A percentile compares a stretch with the other conserved stretches of the same genome.
Conservation (phyloP, 2,797 vertebrate genomes). For the Gymnoscopelus braueri region DNA sequence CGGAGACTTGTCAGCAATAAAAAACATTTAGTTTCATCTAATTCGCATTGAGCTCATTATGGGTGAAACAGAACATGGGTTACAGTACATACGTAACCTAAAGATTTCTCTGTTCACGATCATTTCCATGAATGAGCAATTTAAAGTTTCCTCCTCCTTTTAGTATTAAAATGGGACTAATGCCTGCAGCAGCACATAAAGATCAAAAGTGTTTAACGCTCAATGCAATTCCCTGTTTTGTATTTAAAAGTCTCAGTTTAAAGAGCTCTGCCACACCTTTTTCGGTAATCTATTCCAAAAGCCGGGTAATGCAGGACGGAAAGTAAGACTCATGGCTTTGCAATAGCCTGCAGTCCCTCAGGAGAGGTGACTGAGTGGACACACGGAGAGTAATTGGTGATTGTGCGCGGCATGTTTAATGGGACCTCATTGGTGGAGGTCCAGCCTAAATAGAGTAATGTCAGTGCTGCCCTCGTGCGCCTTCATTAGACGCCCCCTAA, state of each 20-base stretch:
- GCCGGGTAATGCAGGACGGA: conserved; percentile 46
- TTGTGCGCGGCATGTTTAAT: conserved; percentile 34
- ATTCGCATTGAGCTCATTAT: too few species aligned
- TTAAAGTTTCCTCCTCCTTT: conserved; percentile 58
- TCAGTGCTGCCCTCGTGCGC: not conserved
- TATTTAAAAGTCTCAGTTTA: conserved; percentile 48
- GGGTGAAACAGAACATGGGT: too few species aligned
- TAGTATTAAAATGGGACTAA: conserved; percentile 58
- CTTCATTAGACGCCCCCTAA: conserved; percentile 3
- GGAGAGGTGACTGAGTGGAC: conserved; percentile 44
- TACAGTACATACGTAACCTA: too few species aligned
- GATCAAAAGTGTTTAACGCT: conserved; percentile 65
- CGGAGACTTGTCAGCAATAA: too few species aligned
- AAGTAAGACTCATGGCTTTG: conserved; percentile 51
- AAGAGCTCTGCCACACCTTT: conserved; percentile 59
- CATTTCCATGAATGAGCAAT: conserved; percentile 52
- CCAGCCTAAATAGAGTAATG: conserved; percentile 14
- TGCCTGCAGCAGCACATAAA: conserved; percentile 57
- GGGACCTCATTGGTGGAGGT: conserved; percentile 5
- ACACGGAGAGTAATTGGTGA: conserved; percentile 43
- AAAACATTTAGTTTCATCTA: too few species aligned
- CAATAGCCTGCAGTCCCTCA: conserved; percentile 35
- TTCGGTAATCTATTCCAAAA: conserved; percentile 57
- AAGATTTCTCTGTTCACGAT: too few species aligned
- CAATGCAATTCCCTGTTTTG: conserved; percentile 53